Conservation (phyloP, 2,113 vertebrate genomes). For the Podiceps cristatus region DNA sequence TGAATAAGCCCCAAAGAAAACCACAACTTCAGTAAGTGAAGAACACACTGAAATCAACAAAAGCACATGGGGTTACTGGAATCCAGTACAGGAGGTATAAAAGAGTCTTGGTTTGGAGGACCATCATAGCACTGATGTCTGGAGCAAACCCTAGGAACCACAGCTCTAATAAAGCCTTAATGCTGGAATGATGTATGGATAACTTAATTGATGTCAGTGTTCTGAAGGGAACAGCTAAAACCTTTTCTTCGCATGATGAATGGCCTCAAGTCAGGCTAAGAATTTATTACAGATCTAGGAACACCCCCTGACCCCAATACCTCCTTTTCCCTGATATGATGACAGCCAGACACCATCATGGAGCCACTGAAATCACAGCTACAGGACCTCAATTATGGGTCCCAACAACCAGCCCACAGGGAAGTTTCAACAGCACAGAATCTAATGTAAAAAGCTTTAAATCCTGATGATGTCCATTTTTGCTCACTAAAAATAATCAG, state of each 20-base stretch:
- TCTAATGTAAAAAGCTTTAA: background rate
- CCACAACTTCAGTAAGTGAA: background rate
- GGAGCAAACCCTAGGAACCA: background rate
- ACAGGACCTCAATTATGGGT: background rate
- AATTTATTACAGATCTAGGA: background rate
- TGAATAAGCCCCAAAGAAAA: background rate
- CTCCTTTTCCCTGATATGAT: background rate
- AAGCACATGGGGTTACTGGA: background rate
- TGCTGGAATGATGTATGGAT: background rate
- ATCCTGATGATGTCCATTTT: background rate
- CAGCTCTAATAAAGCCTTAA: background rate
- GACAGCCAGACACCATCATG: background rate
- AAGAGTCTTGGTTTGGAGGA: background rate
- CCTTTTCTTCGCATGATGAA: slow-evolving; percentile 14
- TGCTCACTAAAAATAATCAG: background rate
- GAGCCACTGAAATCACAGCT: background rate
- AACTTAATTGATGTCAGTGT: background rate
- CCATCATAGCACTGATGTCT: background rate
- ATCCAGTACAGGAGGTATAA: background rate
- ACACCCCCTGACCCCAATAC: background rate
- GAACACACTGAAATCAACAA: background rate
- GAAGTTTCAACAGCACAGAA: background rate
- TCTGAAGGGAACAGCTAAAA: slow-evolving; percentile 27
- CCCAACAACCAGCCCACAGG: background rate
- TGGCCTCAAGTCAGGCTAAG: background rate